Percentiles rank a stretch among this genome's conserved stretches.
These are phyloP conservation scores for Capreolus pygargus DNA, from an alignment of 2,113 vertebrate genomes.

Conservation along the genomic window DNA sequence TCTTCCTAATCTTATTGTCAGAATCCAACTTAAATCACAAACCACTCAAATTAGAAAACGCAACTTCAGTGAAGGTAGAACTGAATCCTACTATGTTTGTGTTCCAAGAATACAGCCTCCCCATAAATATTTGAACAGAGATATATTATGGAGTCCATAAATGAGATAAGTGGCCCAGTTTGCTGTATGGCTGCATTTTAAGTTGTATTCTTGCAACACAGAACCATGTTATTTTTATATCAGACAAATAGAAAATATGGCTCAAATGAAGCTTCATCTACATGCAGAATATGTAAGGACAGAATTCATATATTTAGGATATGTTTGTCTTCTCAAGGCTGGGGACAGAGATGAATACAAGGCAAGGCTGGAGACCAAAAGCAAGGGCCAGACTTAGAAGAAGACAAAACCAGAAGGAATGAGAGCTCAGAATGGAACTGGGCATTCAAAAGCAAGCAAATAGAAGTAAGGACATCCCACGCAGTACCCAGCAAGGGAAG, in stretches of 20 bases:
- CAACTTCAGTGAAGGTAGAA: neutral
- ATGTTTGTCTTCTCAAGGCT: neutral
- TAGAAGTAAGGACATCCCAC: neutral
- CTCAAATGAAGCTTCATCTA: neutral
- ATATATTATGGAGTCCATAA: neutral
- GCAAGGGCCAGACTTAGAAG: neutral
- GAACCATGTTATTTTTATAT: conserved; percentile 4
- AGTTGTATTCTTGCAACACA: neutral
- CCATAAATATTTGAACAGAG: neutral
- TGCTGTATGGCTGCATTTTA: conserved; percentile 19
- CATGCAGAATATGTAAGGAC: neutral
- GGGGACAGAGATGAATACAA: neutral
- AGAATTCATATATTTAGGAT: neutral
- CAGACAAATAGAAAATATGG: conserved; percentile 3
- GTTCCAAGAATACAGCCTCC: neutral
- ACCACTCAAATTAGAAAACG: neutral
- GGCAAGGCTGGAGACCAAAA: neutral
- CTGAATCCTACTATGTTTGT: neutral
- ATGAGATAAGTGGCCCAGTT: neutral
- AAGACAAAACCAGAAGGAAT: neutral
- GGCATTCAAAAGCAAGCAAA: neutral
- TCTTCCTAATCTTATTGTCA: neutral
- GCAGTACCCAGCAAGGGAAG: neutral
- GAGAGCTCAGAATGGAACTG: neutral
- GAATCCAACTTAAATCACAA: neutral